These are phyloP conservation scores for Pycnomerus fuliginosus DNA, from an alignment of 2,888 invertebrate genomes.

Conservation along the genomic window DNA sequence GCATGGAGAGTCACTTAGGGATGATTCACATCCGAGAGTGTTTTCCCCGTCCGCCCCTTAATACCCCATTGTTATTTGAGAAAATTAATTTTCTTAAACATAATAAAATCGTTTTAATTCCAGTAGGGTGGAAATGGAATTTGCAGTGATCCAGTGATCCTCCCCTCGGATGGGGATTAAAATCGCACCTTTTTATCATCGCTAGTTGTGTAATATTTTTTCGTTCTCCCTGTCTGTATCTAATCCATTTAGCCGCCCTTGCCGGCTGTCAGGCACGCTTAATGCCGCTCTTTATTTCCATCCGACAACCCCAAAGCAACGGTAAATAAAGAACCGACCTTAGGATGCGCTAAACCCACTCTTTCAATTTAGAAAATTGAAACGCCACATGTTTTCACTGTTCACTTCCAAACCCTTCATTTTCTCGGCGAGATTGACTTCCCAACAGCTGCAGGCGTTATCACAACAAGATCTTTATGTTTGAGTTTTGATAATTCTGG, in stretches of 20 bases:
- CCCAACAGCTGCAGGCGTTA: too few species aligned
- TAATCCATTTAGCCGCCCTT: conserved; percentile 47
- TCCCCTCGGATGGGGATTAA: conserved; percentile 37
- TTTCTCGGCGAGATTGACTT: too few species aligned
- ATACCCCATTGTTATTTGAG: not conserved
- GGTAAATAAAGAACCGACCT: conserved; percentile 28
- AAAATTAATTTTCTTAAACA: not conserved
- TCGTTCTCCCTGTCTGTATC: conserved; percentile 48
- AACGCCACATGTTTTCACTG: conserved; percentile 23
- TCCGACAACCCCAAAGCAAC: conserved; percentile 30
- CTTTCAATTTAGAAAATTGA: conserved; percentile 30
- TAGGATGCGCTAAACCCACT: conserved; percentile 11
- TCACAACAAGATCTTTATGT: too few species aligned
- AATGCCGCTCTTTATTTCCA: conserved; percentile 48
- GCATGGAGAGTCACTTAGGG: conserved; percentile 41
- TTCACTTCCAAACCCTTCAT: too few species aligned
- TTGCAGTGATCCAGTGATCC: conserved; percentile 12
- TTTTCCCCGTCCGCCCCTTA: conserved; percentile 10
- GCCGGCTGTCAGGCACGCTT: conserved; percentile 44
- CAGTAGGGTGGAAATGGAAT: conserved; percentile 6
- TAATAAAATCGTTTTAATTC: conserved; percentile 7
- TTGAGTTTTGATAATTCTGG: too few species aligned
- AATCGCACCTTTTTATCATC: conserved; percentile 48
- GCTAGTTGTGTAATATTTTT: conserved; percentile 49
- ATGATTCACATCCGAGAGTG: conserved; percentile 38